These are phyloP conservation scores for Theodoxus fluviatilis DNA, from an alignment of 2,888 invertebrate genomes.

Conservation along the genomic window DNA sequence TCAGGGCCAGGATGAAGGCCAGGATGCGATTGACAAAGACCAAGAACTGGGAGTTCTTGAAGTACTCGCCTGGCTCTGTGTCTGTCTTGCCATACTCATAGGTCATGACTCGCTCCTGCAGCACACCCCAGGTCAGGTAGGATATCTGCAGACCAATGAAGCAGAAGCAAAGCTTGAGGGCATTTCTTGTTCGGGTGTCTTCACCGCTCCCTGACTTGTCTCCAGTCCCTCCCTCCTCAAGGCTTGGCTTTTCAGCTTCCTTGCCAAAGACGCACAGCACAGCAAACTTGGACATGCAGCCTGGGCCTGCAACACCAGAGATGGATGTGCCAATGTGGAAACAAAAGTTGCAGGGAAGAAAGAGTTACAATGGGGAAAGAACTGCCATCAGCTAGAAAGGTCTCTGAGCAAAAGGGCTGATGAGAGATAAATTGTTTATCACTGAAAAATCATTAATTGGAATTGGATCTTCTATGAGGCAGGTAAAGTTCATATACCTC, in stretches of 20 bases:
- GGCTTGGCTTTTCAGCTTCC: slow-evolving; percentile 39
- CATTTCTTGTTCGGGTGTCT: slow-evolving; percentile 31
- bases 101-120: slow-evolving; percentile 99
- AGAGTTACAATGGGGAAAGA: no score
- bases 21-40: slow-evolving; percentile 93
- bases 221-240: slow-evolving; percentile 56
- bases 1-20: slow-evolving; percentile 69
- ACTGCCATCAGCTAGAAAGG: no score
- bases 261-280: slow-evolving; percentile 59
- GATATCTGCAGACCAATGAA: slow-evolving; percentile 87
- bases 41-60: slow-evolving; percentile 94
- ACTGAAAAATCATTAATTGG: no score
- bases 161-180: slow-evolving; percentile 74
- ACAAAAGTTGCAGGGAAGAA: no score
- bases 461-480: no score
- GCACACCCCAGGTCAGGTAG: slow-evolving; percentile 92
- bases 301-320: slow-evolving; percentile 47
- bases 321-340: no score
- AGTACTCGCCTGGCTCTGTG: slow-evolving; percentile 69
- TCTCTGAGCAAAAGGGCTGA: no score
- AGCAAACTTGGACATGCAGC: slow-evolving; percentile 46
- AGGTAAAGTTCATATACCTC: no score
- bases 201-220: slow-evolving; percentile 24
- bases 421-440: no score
- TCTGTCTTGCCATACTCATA: slow-evolving; percentile 61